Percentiles rank a stretch among this genome's conserved stretches.
Evolutionary conservation across 2,888 invertebrate genomes (phyloP).

Genomic region (Aleiodes alternator): DNA sequence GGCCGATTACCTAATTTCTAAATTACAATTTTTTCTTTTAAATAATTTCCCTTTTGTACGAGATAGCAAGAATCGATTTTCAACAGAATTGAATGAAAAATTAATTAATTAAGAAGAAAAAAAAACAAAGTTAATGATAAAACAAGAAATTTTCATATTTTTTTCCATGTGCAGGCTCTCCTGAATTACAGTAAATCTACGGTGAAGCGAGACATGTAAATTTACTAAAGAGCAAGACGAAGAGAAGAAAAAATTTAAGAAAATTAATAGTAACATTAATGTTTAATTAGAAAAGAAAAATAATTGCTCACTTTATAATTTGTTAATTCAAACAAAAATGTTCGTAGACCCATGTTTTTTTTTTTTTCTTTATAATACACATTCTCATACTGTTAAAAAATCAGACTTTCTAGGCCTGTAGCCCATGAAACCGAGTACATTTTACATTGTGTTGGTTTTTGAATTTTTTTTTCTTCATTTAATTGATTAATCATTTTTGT

Average conservation of each 20-base stretch:
- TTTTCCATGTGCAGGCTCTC: slow-evolving; percentile 34
- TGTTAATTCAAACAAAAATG: slow-evolving; percentile 73
- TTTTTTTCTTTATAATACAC: slow-evolving; percentile 68
- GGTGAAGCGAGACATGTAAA: slow-evolving; percentile 38
- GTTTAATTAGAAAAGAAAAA: slow-evolving; percentile 71
- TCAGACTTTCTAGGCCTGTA: slow-evolving; percentile 74
- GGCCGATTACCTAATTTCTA: slow-evolving; percentile 28
- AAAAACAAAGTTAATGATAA: slow-evolving; percentile 52
- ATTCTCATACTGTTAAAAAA: slow-evolving; percentile 72
- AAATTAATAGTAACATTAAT: slow-evolving; percentile 64
- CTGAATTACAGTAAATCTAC: slow-evolving; percentile 11
- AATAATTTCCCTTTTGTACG: slow-evolving; percentile 33
- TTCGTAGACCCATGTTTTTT: slow-evolving; percentile 67
- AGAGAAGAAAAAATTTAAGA: slow-evolving; percentile 53
- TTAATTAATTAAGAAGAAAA: slow-evolving; percentile 20
- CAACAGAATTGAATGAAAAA: slow-evolving; percentile 4
- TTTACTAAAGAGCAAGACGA: slow-evolving; percentile 46
- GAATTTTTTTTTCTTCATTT: slow-evolving; percentile 40
- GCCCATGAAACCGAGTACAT: slow-evolving; percentile 69
- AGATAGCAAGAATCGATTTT: slow-evolving; percentile 2
- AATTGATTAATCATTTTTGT: slow-evolving; percentile 6
- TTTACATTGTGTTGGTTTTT: slow-evolving; percentile 49
- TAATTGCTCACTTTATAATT: slow-evolving; percentile 52
- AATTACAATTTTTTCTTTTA: slow-evolving; percentile 21
- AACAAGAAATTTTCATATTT: not conserved